Percentiles rank a stretch among this genome's conserved stretches.
Conservation (phyloP, 2,888 invertebrate genomes). For the Andrena hattorfiana region DNA sequence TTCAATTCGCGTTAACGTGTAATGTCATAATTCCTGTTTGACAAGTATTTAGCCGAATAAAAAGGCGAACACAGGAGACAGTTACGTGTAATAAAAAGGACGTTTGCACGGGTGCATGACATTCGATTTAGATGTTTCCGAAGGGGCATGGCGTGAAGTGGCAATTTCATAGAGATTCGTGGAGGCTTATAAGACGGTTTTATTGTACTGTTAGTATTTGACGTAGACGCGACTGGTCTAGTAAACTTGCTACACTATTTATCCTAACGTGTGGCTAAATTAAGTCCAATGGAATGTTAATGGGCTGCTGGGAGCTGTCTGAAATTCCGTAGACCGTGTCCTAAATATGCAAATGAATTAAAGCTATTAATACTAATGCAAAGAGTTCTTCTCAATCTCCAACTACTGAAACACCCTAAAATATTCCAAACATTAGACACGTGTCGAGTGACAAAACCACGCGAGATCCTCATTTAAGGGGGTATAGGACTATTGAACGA, state of each 20-base stretch:
- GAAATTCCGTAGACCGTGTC: too few relatives aligned
- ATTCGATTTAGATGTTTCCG: neutral
- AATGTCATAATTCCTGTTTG: constrained; percentile 36
- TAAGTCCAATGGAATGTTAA: neutral
- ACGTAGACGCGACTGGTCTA: neutral
- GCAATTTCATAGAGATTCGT: neutral
- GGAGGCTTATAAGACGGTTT: neutral
- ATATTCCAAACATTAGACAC: too few relatives aligned
- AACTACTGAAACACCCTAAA: too few relatives aligned
- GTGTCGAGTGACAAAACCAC: too few relatives aligned
- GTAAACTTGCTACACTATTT: neutral
- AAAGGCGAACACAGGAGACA: neutral
- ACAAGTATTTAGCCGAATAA: constrained; percentile 11
- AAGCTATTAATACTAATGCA: too few relatives aligned
- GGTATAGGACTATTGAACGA: too few relatives aligned
- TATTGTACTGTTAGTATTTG: neutral
- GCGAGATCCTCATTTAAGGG: too few relatives aligned
- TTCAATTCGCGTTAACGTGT: neutral
- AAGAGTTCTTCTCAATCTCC: too few relatives aligned
- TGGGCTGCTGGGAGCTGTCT: too few relatives aligned
- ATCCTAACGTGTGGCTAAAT: neutral
- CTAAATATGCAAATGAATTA: too few relatives aligned
- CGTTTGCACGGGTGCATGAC: neutral
- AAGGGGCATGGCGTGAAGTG: neutral
- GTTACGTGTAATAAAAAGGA: neutral